These are phyloP conservation scores for Melanotaenia parkinsoni DNA, from an alignment of 2,797 vertebrate genomes.

Conservation along the genomic window DNA sequence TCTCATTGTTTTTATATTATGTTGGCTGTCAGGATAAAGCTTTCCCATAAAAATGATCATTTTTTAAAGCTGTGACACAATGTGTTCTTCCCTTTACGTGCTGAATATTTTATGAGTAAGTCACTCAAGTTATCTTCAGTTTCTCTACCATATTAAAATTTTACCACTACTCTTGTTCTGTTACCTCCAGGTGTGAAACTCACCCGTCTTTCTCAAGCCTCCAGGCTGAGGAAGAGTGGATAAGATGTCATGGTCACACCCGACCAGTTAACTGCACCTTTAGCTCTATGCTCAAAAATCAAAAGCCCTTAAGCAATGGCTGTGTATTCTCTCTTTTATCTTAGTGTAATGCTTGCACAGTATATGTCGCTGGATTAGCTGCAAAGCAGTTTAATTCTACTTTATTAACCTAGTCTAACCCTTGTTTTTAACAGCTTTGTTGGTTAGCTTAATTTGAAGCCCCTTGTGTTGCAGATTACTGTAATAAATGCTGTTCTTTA, in stretches of 20 bases:
- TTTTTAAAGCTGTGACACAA: conserved; percentile 31
- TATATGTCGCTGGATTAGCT: conserved; percentile 16
- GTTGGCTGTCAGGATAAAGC: neutral
- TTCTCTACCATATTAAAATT: conserved; percentile 72
- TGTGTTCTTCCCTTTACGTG: conserved; percentile 29
- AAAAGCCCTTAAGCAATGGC: conserved; percentile 54
- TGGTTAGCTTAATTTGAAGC: conserved; percentile 14
- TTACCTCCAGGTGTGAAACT: conserved; percentile 78
- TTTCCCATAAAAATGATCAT: neutral
- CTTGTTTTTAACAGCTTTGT: conserved; percentile 23
- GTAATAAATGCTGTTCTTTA: conserved; percentile 38
- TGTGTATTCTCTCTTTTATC: conserved; percentile 62
- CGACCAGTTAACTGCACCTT: conserved; percentile 48
- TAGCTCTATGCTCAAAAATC: conserved; percentile 45
- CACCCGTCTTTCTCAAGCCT: conserved; percentile 52
- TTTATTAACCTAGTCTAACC: conserved; percentile 29
- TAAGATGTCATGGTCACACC: conserved; percentile 75
- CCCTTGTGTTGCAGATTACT: conserved; percentile 35
- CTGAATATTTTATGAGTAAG: conserved; percentile 74
- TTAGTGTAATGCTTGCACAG: conserved; percentile 4
- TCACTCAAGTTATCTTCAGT: conserved; percentile 56
- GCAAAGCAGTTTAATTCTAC: neutral
- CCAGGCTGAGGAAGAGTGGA: conserved; percentile 58
- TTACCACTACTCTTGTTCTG: conserved; percentile 73
- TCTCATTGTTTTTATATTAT: neutral